phyloP scores from a whole-genome alignment of 2,113 vertebrate genomes.

The Okapia johnstoni region DNA sequence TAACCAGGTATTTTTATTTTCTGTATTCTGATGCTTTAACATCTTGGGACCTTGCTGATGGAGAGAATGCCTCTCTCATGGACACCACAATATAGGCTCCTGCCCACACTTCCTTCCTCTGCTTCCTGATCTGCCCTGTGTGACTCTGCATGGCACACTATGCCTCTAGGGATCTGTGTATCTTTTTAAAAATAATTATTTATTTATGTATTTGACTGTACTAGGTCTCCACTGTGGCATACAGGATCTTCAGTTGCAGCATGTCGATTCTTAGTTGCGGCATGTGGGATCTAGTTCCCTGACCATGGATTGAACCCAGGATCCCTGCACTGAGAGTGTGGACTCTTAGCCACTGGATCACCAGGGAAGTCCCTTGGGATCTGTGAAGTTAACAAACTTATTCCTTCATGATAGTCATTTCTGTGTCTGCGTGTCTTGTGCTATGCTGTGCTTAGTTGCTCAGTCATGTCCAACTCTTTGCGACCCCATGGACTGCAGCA shows the following conservation, averaged over 20 bases:
- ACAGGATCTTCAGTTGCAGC: background rate
- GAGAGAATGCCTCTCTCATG: background rate
- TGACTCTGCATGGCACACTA: background rate
- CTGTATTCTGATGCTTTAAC: background rate
- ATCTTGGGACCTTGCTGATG: background rate
- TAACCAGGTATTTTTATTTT: background rate
- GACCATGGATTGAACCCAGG: background rate
- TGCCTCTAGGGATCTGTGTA: background rate
- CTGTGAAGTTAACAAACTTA: background rate
- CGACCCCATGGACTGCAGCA: accelerated
- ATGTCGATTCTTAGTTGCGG: background rate
- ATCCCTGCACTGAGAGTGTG: background rate
- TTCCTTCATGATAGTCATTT: background rate
- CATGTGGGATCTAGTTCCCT: background rate
- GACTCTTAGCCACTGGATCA: background rate
- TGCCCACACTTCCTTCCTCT: background rate
- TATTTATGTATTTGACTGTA: background rate
- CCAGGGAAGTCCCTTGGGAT: background rate
- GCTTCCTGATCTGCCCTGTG: background rate
- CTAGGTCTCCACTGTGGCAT: background rate
- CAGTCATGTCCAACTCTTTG: background rate
- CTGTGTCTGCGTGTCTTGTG: background rate
- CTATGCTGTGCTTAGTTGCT: background rate
- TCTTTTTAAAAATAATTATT: background rate
- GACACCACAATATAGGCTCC: background rate